Conservation (phyloP, 2,797 vertebrate species). For the Pterois miles region DNA sequence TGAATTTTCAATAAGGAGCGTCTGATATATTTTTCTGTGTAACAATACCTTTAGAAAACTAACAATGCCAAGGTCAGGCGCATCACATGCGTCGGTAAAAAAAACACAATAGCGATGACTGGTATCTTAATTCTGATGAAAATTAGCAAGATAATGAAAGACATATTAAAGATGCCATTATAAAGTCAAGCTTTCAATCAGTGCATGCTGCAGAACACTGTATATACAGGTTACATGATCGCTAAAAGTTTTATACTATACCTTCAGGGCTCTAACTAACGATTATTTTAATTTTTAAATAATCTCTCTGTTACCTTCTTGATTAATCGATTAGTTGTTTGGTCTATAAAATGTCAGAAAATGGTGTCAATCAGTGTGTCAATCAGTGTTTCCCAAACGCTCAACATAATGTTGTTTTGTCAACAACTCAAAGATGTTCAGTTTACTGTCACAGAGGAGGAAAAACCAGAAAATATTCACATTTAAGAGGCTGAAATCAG, state of each 20-base stretch:
- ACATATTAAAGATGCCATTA: background rate
- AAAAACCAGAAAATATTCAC: too few species aligned
- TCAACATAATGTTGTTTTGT: too few species aligned
- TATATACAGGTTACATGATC: background rate
- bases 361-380: too few species aligned
- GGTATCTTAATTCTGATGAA: background rate
- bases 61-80: slow-evolving; percentile 57
- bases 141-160: slow-evolving; percentile 11
- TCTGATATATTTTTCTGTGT: slow-evolving; percentile 54
- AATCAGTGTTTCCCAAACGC: too few species aligned
- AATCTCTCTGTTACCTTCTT: too few species aligned
- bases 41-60: slow-evolving; percentile 59
- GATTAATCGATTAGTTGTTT: too few species aligned
- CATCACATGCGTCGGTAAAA: slow-evolving; percentile 1
- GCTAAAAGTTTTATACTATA: background rate
- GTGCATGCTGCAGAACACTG: background rate
- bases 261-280: too few species aligned
- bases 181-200: background rate
- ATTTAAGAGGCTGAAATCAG: too few species aligned
- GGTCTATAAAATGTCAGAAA: too few species aligned
- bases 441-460: too few species aligned
- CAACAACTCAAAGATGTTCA: too few species aligned
- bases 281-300: too few species aligned
- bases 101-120: slow-evolving; percentile 22
- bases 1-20: slow-evolving; percentile 62